Percentiles rank a stretch among this genome's conserved stretches.
Evolutionary conservation across 2,113 vertebrate genomes (phyloP).

Genomic region (Serilophus lunatus): DNA sequence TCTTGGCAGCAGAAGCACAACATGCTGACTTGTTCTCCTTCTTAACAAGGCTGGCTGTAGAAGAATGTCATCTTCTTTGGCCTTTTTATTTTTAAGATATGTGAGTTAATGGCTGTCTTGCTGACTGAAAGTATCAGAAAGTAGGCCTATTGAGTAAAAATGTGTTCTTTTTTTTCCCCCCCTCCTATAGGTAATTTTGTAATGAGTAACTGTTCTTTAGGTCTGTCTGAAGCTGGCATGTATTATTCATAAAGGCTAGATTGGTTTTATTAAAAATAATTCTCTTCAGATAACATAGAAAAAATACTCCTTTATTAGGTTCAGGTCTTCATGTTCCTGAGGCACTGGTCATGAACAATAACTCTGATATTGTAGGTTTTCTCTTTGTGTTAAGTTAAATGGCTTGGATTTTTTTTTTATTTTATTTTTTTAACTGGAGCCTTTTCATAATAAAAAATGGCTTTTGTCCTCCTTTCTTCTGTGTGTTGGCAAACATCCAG

Average conservation of each 20-base stretch:
- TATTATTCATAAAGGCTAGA: constrained; percentile 10
- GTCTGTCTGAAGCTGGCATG: neutral
- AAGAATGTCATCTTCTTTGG: neutral
- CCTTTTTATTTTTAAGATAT: neutral
- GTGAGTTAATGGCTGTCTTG: neutral
- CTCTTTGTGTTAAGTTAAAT: neutral
- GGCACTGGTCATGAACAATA: neutral
- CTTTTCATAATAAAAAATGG: neutral
- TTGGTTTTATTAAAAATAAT: constrained; percentile 26
- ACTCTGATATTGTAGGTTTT: neutral
- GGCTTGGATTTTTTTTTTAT: neutral
- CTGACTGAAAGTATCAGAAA: neutral
- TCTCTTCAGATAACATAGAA: neutral
- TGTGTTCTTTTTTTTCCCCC: neutral
- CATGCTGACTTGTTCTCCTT: neutral
- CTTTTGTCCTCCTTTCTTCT: neutral
- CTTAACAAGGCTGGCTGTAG: neutral
- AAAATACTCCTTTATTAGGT: neutral
- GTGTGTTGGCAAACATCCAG: neutral
- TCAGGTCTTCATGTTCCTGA: neutral
- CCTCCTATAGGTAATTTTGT: neutral
- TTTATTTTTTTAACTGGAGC: neutral
- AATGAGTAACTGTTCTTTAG: neutral
- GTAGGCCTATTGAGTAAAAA: neutral
- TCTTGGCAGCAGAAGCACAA: neutral